These are phyloP conservation scores for Pterocles gutturalis DNA, from an alignment of 2,113 vertebrate species.

Conservation along the genomic window DNA sequence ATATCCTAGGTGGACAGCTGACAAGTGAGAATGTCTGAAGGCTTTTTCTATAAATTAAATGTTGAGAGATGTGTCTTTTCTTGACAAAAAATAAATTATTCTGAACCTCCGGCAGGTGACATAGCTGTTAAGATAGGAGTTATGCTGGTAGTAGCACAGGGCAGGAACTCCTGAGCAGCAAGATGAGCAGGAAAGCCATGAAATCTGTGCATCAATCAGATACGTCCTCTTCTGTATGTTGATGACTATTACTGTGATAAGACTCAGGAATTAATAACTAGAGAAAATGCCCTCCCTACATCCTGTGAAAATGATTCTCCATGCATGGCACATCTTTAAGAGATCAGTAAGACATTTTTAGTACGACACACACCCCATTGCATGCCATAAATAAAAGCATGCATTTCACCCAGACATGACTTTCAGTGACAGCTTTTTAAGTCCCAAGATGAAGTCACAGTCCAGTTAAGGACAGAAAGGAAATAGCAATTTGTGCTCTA, in stretches of 20 bases:
- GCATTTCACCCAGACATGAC: not conserved
- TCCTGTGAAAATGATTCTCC: not conserved
- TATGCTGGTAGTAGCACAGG: not conserved
- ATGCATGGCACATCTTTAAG: not conserved
- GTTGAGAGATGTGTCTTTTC: not conserved
- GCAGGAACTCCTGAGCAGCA: not conserved
- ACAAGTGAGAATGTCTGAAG: not conserved
- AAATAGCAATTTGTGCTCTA: not conserved
- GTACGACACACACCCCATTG: not conserved
- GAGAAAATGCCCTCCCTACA: not conserved
- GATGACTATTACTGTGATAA: not conserved
- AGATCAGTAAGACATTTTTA: conserved; percentile 42
- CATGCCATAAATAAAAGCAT: not conserved
- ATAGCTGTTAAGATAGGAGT: not conserved
- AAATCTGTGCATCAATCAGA: conserved; percentile 5
- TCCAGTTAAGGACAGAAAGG: not conserved
- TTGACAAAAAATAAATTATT: not conserved
- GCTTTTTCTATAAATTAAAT: not conserved
- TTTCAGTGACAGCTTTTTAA: conserved; percentile 35
- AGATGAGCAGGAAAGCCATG: not conserved
- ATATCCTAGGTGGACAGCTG: not conserved
- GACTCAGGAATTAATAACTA: conserved; percentile 19
- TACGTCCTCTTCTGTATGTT: accelerated
- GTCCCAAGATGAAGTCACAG: not conserved
- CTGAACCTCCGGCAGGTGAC: not conserved